Percentiles rank a stretch among this genome's conserved stretches.
These are phyloP conservation scores for Eidolon helvum DNA, from an alignment of 2,113 vertebrate species.

Conservation along the genomic window DNA sequence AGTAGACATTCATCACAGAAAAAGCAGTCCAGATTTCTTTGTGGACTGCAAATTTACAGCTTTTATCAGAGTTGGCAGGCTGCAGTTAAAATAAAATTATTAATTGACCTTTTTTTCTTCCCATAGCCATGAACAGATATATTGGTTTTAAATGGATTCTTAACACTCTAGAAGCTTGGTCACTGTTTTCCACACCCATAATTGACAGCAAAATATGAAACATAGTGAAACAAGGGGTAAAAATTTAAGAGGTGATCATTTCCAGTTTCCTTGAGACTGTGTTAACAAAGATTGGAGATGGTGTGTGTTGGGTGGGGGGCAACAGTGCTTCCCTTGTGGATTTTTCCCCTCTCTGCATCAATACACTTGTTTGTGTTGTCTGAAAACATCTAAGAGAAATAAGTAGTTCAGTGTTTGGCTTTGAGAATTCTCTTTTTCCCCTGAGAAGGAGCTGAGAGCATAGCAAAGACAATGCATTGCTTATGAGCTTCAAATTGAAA, in stretches of 20 bases:
- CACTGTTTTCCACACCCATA: background rate
- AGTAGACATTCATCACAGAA: background rate
- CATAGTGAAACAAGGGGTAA: background rate
- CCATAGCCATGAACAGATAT: background rate
- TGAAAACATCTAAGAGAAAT: constrained; percentile 35
- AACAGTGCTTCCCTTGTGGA: background rate
- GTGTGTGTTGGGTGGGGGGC: accelerated
- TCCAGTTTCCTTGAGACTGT: background rate
- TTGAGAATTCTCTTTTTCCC: background rate
- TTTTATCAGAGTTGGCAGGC: constrained; percentile 31
- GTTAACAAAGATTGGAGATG: background rate
- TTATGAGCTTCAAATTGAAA: background rate
- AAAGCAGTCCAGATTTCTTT: background rate
- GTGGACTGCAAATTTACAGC: background rate
- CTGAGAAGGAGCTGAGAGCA: background rate
- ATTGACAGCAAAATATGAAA: constrained; percentile 42
- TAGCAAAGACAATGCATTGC: background rate
- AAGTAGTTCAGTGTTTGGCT: constrained; percentile 17
- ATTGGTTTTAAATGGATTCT: constrained; percentile 62
- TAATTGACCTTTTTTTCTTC: constrained; percentile 22
- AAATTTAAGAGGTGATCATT: background rate
- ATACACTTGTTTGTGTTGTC: background rate
- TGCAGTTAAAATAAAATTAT: constrained; percentile 1
- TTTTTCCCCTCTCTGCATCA: background rate
- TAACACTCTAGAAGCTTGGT: constrained; percentile 35